Evolutionary conservation across 2,113 vertebrate species (phyloP).

Genomic region (Paracanthobrama guichenoti): DNA sequence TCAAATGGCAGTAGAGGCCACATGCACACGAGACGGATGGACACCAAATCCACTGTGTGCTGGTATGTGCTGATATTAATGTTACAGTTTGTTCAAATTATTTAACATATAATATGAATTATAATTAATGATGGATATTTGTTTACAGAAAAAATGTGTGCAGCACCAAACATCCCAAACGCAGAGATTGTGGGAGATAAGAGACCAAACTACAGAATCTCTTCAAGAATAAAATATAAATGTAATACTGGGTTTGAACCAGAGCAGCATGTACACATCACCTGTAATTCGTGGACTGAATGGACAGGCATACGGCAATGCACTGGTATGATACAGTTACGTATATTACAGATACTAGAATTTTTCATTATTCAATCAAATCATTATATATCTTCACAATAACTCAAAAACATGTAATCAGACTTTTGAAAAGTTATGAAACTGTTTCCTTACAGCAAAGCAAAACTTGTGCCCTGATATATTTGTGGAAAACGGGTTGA

Average conservation of each 20-base stretch:
- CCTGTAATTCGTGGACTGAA: background rate
- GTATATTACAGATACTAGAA: too few relatives aligned
- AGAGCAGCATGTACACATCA: background rate
- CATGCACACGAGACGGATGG: slow-evolving; percentile 24
- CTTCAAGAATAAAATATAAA: background rate
- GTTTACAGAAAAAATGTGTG: background rate
- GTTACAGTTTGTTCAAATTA: background rate
- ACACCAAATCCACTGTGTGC: slow-evolving; percentile 24
- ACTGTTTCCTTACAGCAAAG: background rate
- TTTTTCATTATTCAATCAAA: background rate
- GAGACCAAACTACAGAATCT: background rate
- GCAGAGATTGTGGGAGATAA: background rate
- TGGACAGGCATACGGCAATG: background rate
- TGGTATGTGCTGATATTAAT: background rate
- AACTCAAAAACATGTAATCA: background rate
- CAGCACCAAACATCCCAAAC: background rate
- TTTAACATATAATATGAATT: background rate
- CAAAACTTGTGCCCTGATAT: background rate
- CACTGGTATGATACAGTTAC: background rate
- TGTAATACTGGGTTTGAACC: background rate
- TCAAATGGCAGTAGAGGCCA: background rate
- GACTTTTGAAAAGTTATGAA: background rate
- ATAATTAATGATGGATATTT: background rate
- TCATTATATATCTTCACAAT: background rate
- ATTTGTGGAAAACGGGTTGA: background rate